Conservation (phyloP, 2,113 vertebrate species). For the Chlorodrepanis virens region DNA sequence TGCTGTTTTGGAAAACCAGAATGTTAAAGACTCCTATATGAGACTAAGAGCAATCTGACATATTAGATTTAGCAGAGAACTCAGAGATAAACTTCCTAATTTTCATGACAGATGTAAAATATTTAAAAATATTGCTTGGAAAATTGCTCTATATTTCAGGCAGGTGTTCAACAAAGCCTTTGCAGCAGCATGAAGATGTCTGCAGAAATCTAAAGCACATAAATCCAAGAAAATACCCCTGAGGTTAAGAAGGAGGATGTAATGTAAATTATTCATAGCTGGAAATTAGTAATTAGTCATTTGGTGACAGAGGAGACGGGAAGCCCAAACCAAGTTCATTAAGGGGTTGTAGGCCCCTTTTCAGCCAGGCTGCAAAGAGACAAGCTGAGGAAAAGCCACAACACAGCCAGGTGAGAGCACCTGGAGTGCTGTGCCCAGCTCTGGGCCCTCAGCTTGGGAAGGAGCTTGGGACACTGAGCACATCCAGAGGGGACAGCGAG, state of each 20-base stretch:
- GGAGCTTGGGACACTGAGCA: not conserved
- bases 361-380: not conserved
- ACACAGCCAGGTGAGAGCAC: not conserved
- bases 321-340: constrained; percentile 22
- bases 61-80: not conserved
- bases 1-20: not conserved
- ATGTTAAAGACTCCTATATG: not conserved
- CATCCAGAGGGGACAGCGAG: not conserved
- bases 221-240: not conserved
- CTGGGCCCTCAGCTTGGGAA: not conserved
- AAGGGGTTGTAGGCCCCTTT: not conserved
- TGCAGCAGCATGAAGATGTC: not conserved
- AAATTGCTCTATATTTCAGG: not conserved
- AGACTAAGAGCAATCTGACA: not conserved
- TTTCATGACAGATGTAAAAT: not conserved
- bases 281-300: constrained; percentile 56
- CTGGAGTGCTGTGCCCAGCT: not conserved
- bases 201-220: not conserved
- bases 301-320: constrained; percentile 25
- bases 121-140: not conserved
- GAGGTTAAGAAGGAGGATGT: constrained; percentile 28
- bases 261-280: constrained; percentile 51
- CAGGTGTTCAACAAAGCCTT: not conserved
- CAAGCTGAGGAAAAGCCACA: not conserved
- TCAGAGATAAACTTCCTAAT: not conserved